Conservation (phyloP, 2,797 vertebrate species). For the Holocentrus rufus region DNA sequence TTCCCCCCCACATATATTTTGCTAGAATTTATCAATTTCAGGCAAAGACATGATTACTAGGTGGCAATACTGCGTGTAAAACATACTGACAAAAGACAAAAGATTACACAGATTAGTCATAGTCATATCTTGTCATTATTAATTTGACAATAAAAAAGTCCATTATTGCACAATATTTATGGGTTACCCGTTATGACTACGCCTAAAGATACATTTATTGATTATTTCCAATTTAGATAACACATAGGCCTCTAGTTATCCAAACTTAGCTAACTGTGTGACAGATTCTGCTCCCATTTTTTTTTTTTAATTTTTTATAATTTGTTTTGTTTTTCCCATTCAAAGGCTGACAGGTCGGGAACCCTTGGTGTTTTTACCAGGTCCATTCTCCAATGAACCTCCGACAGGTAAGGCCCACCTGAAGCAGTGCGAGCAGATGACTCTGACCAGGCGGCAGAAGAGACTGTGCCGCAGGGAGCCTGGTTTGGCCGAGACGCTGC, state of each 20-base stretch:
- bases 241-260: too few species aligned
- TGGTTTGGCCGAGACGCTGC: constrained; percentile 92
- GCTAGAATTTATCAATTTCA: neutral
- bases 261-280: too few species aligned
- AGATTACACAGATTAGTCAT: too few species aligned
- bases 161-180: neutral
- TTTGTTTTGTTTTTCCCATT: neutral
- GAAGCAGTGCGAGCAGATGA: constrained; percentile 96
- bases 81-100: too few species aligned
- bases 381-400: constrained; percentile 80
- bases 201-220: neutral
- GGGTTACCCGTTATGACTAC: too few species aligned
- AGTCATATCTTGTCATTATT: neutral
- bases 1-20: too few species aligned
- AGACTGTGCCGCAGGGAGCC: constrained; percentile 94
- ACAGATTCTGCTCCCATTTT: neutral
- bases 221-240: neutral
- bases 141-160: neutral
- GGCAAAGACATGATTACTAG: neutral
- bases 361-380: constrained; percentile 87
- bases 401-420: constrained; percentile 84
- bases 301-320: neutral
- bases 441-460: constrained; percentile 91
- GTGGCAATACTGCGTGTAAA: neutral
- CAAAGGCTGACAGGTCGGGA: constrained; percentile 92